Evolutionary conservation across 2,888 invertebrate species (phyloP).

Genomic region (Choristoneura rosaceana): DNA sequence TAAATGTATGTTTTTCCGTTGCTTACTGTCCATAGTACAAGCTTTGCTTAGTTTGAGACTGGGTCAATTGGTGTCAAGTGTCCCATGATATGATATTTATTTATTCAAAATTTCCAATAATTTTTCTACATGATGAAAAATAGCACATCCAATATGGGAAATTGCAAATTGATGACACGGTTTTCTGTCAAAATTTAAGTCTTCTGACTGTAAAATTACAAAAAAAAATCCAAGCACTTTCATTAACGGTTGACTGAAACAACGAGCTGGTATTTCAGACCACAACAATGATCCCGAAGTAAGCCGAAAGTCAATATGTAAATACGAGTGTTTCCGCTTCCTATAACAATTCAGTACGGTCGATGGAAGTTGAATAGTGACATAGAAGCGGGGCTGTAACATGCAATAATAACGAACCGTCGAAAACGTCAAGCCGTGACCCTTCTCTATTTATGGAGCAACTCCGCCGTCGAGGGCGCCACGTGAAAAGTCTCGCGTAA

Average conservation of each 20-base stretch:
- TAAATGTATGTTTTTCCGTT: no score
- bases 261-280: constrained; percentile 9
- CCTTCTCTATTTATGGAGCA: constrained; percentile 77
- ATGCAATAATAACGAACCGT: constrained; percentile 75
- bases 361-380: constrained; percentile 69
- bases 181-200: neutral
- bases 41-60: no score
- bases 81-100: no score
- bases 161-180: neutral
- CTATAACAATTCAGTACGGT: constrained; percentile 68
- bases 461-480: constrained; percentile 65
- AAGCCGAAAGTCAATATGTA: constrained; percentile 61
- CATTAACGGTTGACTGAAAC: constrained; percentile 18
- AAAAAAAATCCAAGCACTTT: neutral
- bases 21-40: no score
- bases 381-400: constrained; percentile 66
- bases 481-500: constrained; percentile 81
- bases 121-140: no score
- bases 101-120: no score
- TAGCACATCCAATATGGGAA: neutral
- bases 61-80: no score
- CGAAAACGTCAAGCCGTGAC: constrained; percentile 71
- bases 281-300: constrained; percentile 54
- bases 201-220: neutral
- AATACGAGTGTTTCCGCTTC: constrained; percentile 69